These are phyloP conservation scores for Ptychobarbus kaznakovi DNA, from an alignment of 2,797 vertebrate genomes.

Conservation along the genomic window DNA sequence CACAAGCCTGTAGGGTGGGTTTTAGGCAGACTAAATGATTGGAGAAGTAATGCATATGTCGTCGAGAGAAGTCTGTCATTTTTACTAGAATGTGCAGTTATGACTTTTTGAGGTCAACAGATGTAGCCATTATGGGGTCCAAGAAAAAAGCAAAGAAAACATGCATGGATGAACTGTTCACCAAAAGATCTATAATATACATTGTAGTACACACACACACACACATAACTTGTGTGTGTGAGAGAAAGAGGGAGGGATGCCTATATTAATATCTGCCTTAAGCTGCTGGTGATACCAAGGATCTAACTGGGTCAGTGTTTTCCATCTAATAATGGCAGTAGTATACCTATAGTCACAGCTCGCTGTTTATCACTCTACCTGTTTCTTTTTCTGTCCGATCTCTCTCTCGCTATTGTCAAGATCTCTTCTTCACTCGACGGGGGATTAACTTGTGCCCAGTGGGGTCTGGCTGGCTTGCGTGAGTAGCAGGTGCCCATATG, in stretches of 20 bases:
- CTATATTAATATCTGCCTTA: not conserved
- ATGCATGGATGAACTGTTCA: not conserved
- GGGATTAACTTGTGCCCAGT: not conserved
- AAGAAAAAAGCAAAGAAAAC: not conserved
- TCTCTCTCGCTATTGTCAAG: not conserved
- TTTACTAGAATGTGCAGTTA: not conserved
- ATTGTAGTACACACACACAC: not conserved
- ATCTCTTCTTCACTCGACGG: not conserved
- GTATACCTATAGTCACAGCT: not conserved
- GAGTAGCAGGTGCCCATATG: conserved; percentile 29
- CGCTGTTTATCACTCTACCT: not conserved
- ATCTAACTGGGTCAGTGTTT: conserved; percentile 1
- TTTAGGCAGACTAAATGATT: not conserved
- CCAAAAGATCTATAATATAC: not conserved
- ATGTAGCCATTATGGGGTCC: not conserved
- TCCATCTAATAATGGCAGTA: not conserved
- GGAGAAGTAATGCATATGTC: not conserved
- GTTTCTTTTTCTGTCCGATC: not conserved
- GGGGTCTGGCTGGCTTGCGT: conserved; percentile 1
- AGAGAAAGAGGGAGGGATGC: not conserved
- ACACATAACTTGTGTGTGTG: not conserved
- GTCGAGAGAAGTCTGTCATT: not conserved
- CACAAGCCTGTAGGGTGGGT: not conserved
- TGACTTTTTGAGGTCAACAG: not conserved
- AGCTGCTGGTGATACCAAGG: not conserved